Conservation (phyloP, 2,888 invertebrate species). For the Epinotia bilunana region DNA sequence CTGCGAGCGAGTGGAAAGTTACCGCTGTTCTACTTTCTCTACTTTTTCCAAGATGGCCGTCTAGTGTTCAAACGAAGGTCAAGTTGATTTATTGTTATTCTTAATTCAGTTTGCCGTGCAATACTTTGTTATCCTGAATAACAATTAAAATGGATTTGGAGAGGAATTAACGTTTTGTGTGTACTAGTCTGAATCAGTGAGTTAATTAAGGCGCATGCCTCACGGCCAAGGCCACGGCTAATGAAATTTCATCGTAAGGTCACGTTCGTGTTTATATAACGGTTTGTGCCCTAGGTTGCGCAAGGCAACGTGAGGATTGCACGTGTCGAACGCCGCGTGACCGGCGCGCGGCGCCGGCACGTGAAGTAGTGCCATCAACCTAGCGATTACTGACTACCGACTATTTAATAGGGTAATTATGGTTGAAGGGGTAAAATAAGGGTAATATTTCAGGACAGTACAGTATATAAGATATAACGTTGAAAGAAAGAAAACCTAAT, state of each 20-base stretch:
- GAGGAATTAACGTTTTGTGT: neutral
- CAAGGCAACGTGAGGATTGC: conserved; percentile 80
- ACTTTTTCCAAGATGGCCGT: conserved; percentile 82
- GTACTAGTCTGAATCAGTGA: neutral
- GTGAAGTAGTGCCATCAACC: conserved; percentile 34
- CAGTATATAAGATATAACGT: neutral
- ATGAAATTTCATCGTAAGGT: conserved; percentile 72
- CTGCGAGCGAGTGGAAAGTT: conserved; percentile 82
- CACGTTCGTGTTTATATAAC: conserved; percentile 82
- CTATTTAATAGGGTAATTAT: neutral
- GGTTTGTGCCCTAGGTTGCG: conserved; percentile 69
- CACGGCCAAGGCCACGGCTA: conserved; percentile 55
- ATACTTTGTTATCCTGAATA: neutral
- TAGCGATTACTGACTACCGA: conserved; percentile 5
- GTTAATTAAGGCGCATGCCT: neutral
- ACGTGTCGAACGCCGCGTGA: conserved; percentile 79
- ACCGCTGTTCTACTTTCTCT: conserved; percentile 83
- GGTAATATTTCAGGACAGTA: neutral
- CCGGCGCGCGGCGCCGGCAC: conserved; percentile 50
- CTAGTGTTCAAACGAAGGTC: conserved; percentile 73
- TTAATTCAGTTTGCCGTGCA: conserved; percentile 15
- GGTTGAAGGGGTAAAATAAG: neutral
- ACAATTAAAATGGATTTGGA: neutral
- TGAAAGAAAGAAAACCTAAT: no score
- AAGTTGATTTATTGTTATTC: conserved; percentile 57